Evolutionary conservation across 1,140 invertebrate genomes (phyloP), one percentile per base, ranked within the genome.

Genomic region (Trachymyrmex septentrionalis): DNA sequence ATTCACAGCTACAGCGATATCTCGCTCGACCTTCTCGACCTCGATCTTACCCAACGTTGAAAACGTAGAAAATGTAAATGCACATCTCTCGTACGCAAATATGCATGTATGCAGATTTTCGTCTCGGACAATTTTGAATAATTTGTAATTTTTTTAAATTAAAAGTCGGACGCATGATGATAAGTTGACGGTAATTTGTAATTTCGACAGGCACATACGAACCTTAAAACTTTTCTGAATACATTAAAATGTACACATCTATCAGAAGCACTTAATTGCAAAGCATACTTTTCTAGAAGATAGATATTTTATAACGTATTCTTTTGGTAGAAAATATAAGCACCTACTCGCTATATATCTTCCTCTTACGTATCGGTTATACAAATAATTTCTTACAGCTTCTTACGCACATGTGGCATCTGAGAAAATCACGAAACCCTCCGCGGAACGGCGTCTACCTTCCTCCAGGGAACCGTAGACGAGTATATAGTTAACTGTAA

Each of bases 401-500:
- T 75, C 80, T 61, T 38, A 21, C 57, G 6, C 16, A 38, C 21
- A 78, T 61, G 48, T 73, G 34, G 34, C 50, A 66, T 88, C 48
- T 12, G 38, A 77, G 61, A 89, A 87, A 90, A 90, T 87, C 38
- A 80, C 57, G 38, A 69, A 57, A 53, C 57, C 66, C n/a, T 24
- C 59, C 82, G 5, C 71, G n/a, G 48, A 67, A 21, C 59, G 75
- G 34, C 50, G 14, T 64, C 30, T 34, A 77, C 80, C 75, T 61
- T 72, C 38, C 73, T 81, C 75, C 86, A 82, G 81, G 76, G 71
- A 87, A 72, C 19, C 10, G 16, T 57, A 63, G 69, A 66, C 81
- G 89, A 44, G 66, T 78, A 75, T 76, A 82, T 73, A 82, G 81
- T 88, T 88, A 86, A 81, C 90, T 91, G 87, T 87, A 85, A 89